Evolutionary conservation across 2,888 invertebrate genomes (phyloP).

Genomic region (Melinaea menophilus): DNA sequence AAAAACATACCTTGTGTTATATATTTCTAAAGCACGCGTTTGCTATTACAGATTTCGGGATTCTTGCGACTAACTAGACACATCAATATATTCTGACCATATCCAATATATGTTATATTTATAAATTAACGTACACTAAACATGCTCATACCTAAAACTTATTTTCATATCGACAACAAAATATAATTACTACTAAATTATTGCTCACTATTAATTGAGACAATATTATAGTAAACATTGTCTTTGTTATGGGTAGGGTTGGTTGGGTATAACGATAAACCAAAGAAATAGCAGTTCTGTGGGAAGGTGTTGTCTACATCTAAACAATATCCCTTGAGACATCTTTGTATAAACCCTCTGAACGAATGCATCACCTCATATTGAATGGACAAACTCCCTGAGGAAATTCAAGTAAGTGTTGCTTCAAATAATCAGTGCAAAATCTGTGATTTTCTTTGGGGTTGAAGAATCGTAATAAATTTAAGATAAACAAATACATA

Average conservation of each 20-base stretch:
- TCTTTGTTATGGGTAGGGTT: background rate
- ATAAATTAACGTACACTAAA: no score
- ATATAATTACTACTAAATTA: background rate
- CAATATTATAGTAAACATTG: background rate
- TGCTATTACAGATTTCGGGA: no score
- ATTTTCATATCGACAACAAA: no score
- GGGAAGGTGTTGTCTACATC: background rate
- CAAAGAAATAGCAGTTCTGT: background rate
- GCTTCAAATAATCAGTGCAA: slow-evolving; percentile 9
- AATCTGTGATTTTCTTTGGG: slow-evolving; percentile 9
- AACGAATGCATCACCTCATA: slow-evolving; percentile 8
- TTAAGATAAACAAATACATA: no score
- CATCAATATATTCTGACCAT: no score
- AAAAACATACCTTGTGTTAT: no score
- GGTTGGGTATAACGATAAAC: background rate
- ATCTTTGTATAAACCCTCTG: background rate
- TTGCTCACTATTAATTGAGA: background rate
- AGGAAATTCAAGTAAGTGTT: background rate
- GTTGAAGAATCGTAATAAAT: no score
- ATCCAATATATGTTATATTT: no score
- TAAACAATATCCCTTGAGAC: background rate
- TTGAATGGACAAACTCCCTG: slow-evolving; percentile 9
- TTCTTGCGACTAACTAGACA: no score
- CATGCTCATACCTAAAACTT: no score
- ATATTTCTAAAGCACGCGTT: no score